Base-by-base conservation (phyloP, 2,888 invertebrate species). In the Apantesis nais region DNA sequence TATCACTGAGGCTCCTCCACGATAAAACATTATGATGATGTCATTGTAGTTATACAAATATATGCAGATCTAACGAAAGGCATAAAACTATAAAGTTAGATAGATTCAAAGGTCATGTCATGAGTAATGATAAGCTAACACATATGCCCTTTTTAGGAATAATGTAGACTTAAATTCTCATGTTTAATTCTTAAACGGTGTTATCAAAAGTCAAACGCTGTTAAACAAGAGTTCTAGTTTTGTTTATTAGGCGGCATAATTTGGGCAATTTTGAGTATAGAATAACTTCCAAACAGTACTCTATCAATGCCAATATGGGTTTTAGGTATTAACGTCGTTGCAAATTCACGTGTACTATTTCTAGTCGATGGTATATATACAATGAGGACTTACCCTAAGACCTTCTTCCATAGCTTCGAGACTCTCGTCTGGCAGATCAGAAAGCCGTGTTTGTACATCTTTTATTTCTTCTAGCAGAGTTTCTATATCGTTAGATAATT, bases 361-460 rank as follows among this genome's bases (percentile, higher is more conserved):
- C 62, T 68, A 74, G 86, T 87, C 83, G 88, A 77, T 85, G 86
- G 73, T 16, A 44, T 82, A 82, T 81, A 71, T 82, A 82, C 82
- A 82, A 70, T 79, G 82, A 71, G 48, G 22, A 94, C 96, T 97
- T 94, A 98, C 98, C 96, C 95, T 96, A 62, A 98, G 95, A 80
- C 97, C 97, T 67, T 95, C 92, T 79, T 97, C 96, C 97, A 98
- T 97, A 69, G 96, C 95, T 78, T 96, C 96, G 82, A 97, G 96
- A 88, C 96, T 97, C 87, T 96, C 96, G 79, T 96, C 95, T 29
- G 98, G 97, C 80, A 98, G 95, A 86, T 96, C 96, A 71, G 96
- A 95, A 81, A 97, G 96, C 80, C 96, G 96, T 77, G 95, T 95
- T 94, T 97, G 97, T 76, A 97, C 96, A 80, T 95, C 95, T 82